phyloP scores from a whole-genome alignment of 2,888 invertebrate genomes.

The Serripes groenlandicus region DNA sequence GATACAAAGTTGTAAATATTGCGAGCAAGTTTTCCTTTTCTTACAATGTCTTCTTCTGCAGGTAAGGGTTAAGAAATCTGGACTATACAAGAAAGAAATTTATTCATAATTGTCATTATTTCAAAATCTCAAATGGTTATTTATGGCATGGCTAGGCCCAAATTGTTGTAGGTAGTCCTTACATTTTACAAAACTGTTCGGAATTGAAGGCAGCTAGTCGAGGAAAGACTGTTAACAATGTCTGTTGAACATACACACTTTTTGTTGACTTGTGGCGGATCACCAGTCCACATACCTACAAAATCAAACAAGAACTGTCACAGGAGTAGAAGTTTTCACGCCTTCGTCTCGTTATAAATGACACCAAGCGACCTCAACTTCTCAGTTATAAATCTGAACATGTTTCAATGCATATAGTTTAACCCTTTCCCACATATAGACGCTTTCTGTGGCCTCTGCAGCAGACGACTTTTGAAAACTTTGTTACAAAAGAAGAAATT shows the following conservation, averaged over 20 bases:
- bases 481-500: too few relatives aligned
- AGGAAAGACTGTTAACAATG: conserved; percentile 94
- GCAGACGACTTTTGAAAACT: too few relatives aligned
- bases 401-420: not conserved
- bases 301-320: too few relatives aligned
- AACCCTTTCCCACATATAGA: too few relatives aligned
- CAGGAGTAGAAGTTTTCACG: too few relatives aligned
- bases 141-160: not conserved
- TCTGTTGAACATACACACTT: conserved; percentile 94
- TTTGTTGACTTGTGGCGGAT: conserved; percentile 91
- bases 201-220: conserved; percentile 97
- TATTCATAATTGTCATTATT: not conserved
- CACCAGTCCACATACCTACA: conserved; percentile 89
- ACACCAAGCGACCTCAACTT: too few relatives aligned
- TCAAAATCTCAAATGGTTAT: not conserved
- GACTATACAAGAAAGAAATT: not conserved
- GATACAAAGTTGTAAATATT: too few relatives aligned
- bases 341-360: too few relatives aligned
- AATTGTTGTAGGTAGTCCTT: not conserved
- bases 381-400: not conserved
- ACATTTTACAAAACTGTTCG: conserved; percentile 89
- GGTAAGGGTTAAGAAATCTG: too few relatives aligned
- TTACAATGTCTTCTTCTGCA: too few relatives aligned
- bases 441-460: too few relatives aligned
- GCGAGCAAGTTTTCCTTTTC: too few relatives aligned